Base-by-base conservation (phyloP, 2,797 vertebrate genomes). In the Notamacropus eugenii region DNA sequence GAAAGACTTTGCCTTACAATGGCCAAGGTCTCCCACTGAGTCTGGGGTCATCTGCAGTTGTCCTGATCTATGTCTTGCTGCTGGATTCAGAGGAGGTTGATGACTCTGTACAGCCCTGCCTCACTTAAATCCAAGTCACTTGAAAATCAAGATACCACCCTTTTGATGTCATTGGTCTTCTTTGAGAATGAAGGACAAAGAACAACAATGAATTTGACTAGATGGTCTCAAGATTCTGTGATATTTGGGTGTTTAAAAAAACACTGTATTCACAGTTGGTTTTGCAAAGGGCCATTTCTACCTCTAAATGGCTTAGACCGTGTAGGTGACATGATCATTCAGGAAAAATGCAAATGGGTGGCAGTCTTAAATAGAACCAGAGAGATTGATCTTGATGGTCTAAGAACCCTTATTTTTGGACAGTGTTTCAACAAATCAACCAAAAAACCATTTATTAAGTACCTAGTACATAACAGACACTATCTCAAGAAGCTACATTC, bases 301-400 rank as follows among this genome's bases (percentile, higher is more conserved):
- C 40, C 40, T 82, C 74, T 10, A 82, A 24, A 40, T 82, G 56
- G 28, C 90, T 0, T 19, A 93, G 87, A 54, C 16, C 29, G 54
- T 5, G 2, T 50, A 52, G 40, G 67, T 58, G 92, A 19, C 22
- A 95, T 94, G 54, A 93, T 50, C 91, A 94, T 54, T 31, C 95
- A 59, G 91, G 62, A 22, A 92, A 95, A 94, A 94, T 92, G 55
- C 59, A 95, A 50, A 93, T 4, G 54, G 54, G 31, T 34, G 52
- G 90, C 27, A 93, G 55, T 87, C 57, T 55, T 29, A 87, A 34
- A 55, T 11, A 1, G n/a, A 91, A 27, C n/a, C 92, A 91, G 29
- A 95, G 93, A 93, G 92, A 87, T 22, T 90, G 82, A 82, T 91
- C 92, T 52, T 92, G 90, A 62, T 94, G 54, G 74, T 58, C n/a